These are phyloP conservation scores for Caenorhabditis sinica DNA, from an alignment of 2,888 invertebrate species.

Conservation along the genomic window DNA sequence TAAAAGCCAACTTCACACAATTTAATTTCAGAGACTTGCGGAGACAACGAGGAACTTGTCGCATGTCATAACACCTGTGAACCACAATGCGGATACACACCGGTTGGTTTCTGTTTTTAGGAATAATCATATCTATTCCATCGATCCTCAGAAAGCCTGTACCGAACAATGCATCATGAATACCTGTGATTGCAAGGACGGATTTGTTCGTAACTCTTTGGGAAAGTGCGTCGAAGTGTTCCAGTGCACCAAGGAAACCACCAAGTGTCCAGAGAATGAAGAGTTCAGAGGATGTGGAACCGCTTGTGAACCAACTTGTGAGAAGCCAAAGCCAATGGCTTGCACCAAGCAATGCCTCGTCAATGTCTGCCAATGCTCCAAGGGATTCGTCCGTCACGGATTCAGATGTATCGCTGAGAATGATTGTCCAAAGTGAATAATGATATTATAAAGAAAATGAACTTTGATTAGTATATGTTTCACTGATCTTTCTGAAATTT, in stretches of 20 bases:
- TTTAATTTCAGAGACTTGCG: conserved; percentile 39
- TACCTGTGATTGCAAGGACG: conserved; percentile 56
- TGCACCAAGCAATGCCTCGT: conserved; percentile 54
- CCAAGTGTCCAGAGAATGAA: conserved; percentile 52
- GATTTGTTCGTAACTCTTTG: conserved; percentile 47
- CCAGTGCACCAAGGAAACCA: conserved; percentile 43
- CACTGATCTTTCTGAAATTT: too few species aligned
- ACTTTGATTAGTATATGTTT: neutral
- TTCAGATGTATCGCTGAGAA: conserved; percentile 31
- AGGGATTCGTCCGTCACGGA: conserved; percentile 49
- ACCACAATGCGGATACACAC: conserved; percentile 61
- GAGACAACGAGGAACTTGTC: conserved; percentile 51
- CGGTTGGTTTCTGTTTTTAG: conserved; percentile 1
- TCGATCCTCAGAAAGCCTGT: conserved; percentile 37
- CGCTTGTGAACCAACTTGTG: conserved; percentile 56
- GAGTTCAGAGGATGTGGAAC: conserved; percentile 53
- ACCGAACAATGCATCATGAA: conserved; percentile 53
- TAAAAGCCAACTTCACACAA: neutral
- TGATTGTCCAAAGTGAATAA: conserved; percentile 51
- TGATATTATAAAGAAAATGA: neutral
- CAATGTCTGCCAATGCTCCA: conserved; percentile 52
- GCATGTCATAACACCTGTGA: conserved; percentile 58
- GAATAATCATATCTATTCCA: neutral
- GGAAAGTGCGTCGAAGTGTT: conserved; percentile 40
- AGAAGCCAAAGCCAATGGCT: conserved; percentile 34